Evolutionary conservation across 2,888 invertebrate genomes (phyloP).

Genomic region (Morpho achilles): DNA sequence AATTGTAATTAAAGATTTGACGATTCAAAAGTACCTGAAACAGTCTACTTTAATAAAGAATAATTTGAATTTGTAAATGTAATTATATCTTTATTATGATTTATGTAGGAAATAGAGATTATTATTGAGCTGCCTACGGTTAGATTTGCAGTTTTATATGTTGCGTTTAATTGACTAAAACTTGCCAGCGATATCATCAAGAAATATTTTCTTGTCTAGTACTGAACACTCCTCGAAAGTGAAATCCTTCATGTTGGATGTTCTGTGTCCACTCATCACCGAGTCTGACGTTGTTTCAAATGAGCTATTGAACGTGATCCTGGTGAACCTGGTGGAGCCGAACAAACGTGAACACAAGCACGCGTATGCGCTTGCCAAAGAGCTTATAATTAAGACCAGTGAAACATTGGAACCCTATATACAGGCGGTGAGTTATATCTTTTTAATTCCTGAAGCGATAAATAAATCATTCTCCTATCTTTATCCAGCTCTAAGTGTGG

Average conservation of each 20-base stretch:
- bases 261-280: constrained; percentile 94
- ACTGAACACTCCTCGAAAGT: constrained; percentile 98
- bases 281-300: constrained; percentile 97
- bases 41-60: too few relatives aligned
- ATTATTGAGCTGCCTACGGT: too few relatives aligned
- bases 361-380: constrained; percentile 94
- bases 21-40: too few relatives aligned
- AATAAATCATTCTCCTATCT: not conserved
- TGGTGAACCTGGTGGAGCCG: constrained; percentile 96
- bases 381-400: constrained; percentile 93
- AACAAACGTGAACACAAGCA: constrained; percentile 93
- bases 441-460: too few relatives aligned
- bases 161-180: too few relatives aligned
- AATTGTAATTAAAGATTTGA: too few relatives aligned
- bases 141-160: too few relatives aligned
- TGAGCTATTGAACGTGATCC: constrained; percentile 94
- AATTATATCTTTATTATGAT: too few relatives aligned
- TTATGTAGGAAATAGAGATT: too few relatives aligned
- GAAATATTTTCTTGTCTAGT: constrained; percentile 60
- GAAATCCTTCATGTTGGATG: constrained; percentile 97
- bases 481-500: too few relatives aligned
- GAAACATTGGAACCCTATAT: constrained; percentile 96
- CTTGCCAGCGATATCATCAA: too few relatives aligned
- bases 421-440: constrained; percentile 83
- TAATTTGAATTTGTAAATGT: too few relatives aligned